Base-by-base conservation (phyloP, 2,888 invertebrate species). In the Caenorhabditis doughertyi region DNA sequence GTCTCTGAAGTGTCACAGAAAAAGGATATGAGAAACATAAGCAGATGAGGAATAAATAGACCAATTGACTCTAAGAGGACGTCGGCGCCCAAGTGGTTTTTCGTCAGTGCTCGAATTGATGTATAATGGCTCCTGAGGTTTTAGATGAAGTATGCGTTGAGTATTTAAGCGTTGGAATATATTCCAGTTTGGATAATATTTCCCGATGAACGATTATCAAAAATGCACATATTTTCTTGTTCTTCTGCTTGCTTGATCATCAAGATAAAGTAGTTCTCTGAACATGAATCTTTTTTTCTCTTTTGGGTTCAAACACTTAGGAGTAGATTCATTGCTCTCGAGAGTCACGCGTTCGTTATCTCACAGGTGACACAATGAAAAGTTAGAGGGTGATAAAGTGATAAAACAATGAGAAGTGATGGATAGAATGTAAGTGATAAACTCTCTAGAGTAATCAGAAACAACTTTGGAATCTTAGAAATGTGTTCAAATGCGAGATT, bases 11-110 rank as follows among this genome's bases (percentile, higher is more conserved):
- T 42, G 51, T 64, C 62, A 62, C 73, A 53, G 23, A 55, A 56
- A 56, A 23, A 47, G 60, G 56, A 74, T 65, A 74, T 74, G 64
- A 73, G 64, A 73, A 64, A 73, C 62, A 29, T 62, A 51, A 44
- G 55, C 35, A 27, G 58, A 51, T 51, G 51, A 51, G 51, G 25
- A 64, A 27, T 4, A 64, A 42, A 27, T 25, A 64, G 18, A 29
- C 29, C 23, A 21, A 64, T 58, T 51, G 23, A n/a, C 25, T 39
- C 39, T 47, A 47, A 35, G 53, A 51, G 35, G 51, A n/a, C 51
- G 51, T 25, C 25, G n/a, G 42, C 27, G 47, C 47, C 47, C 47
- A 62, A 62, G 27, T 62, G 60, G 60, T 44, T 62, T 39, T 60
- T 60, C 35, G 60, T 62, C 49, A 35, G 47, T 35, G 23, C 23